Base-by-base conservation (phyloP, 2,113 vertebrate species). In the Oreochromis tanganicae region DNA sequence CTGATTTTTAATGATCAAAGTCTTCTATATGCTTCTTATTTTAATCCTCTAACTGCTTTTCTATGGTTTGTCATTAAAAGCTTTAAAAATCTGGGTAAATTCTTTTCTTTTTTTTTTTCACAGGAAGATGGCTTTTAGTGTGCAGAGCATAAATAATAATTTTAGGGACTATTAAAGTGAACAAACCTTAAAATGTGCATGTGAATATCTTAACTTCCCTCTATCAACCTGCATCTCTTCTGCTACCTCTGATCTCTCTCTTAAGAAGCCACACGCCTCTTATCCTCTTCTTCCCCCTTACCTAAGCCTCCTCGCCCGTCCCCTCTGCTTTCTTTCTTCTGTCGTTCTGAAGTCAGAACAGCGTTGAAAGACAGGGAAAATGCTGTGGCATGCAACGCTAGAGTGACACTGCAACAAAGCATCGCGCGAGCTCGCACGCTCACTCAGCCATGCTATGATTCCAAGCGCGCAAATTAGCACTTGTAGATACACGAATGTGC, bases 341-440 rank as follows among this genome's bases (percentile, higher is more conserved):
- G 59, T n/a, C 17, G 27, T 80, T 92, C 63, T 84, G 85, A 91
- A 87, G 63, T 91, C 86, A 84, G 79, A 87, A 9, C 84, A 3
- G 88, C 10, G 85, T 83, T 92, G 92, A 92, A 91, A 90, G 92
- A 91, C 17, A 19, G 21, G 82, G 82, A 87, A 80, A 63, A 7
- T 11, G 59, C 59, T 36, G 59, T n/a, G 59, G 81, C 87, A 88
- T 83, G 89, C 4, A 14, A 34, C 16, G n/a, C 57, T n/a, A 12
- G 38, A 75, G 86, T 87, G 85, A 82, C 71, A 19, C 32, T 13
- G 84, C 82, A 85, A 66, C 84, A 92, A 88, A 85, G 48, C 80
- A 80, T 32, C 11, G 21, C 81, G 5, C 17, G 6, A 43, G 21
- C 5, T 36, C 52, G 38, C 79, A 34, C 34, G 32, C 11, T 63